Evolutionary conservation across 2,113 vertebrate genomes (phyloP).

Genomic region (Chitala chitala): DNA sequence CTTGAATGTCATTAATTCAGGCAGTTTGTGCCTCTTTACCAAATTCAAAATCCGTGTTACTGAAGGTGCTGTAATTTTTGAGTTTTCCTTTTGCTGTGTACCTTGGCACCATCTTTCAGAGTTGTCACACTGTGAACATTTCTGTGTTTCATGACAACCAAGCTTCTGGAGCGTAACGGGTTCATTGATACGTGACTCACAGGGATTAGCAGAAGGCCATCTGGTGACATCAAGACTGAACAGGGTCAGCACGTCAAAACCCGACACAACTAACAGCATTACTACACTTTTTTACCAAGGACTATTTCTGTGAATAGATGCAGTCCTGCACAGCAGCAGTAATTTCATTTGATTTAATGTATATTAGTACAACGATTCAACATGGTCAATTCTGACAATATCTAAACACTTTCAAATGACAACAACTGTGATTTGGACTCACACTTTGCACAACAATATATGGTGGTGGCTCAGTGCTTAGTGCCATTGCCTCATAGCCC

Average conservation of each 20-base stretch:
- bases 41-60: constrained; percentile 4
- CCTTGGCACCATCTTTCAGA: constrained; percentile 15
- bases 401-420: too few relatives aligned
- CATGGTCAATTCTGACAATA: too few relatives aligned
- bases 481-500: too few relatives aligned
- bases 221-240: constrained; percentile 10
- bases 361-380: too few relatives aligned
- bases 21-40: constrained; percentile 1
- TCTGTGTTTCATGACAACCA: constrained; percentile 10
- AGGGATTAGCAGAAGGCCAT: constrained; percentile 12
- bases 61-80: neutral
- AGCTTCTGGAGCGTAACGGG: constrained; percentile 13
- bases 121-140: constrained; percentile 16
- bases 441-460: too few relatives aligned
- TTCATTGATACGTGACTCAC: constrained; percentile 12
- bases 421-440: too few relatives aligned
- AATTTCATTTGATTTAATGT: too few relatives aligned
- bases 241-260: constrained; percentile 10
- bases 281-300: neutral
- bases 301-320: neutral
- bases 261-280: constrained; percentile 3
- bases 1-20: neutral
- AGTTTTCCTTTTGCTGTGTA: neutral
- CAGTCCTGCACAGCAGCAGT: too few relatives aligned
- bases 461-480: too few relatives aligned